Base-by-base conservation (phyloP, 1,140 invertebrate genomes). In the Choristoneura fumiferana region DNA sequence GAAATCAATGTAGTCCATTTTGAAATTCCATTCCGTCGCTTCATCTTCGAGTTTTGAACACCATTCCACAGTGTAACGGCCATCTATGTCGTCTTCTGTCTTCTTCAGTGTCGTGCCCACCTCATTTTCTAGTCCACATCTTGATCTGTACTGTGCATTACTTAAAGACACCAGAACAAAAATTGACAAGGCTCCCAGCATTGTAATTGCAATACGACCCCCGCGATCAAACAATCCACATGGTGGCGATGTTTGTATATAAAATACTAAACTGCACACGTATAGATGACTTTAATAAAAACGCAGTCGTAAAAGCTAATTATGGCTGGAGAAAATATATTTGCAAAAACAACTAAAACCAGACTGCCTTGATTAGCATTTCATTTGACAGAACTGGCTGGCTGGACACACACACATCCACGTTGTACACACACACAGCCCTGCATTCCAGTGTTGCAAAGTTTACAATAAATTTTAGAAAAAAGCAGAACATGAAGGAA, bases 21-120 rank as follows among this genome's bases (percentile, higher is more conserved):
- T 22, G 0, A 76, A 22, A 5, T 34, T 18, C 96, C 96, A 98
- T 5, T 45, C 10, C 1, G 57, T 73, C n/a, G 65, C 40, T 22
- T 84, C 22, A 29, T 29, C 22, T 29, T 3, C 22, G 22, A 53
- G 56, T 18, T 35, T 6, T 8, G 69, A 70, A 58, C 78, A 84
- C 68, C 73, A 73, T 12, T 72, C 54, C 13, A 76, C 34, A n/a
- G n/a, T 64, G 39, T 78, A 81, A 5, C 81, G 67, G 10, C 75
- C 78, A 3, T 52, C 34, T 1, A 79, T 65, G 1, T 55, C 59
- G 34, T 71, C 73, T 0, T 37, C 29, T 0, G 66, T 61, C 6
- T 65, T 67, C 12, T 52, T 40, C 4, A 81, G 69, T 0, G 57
- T 62, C 2, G 60, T 17, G 8, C 43, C 40, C 6, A 34, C 12